These are phyloP conservation scores for Gymnodraco acuticeps DNA, from an alignment of 2,797 vertebrate genomes.

Conservation along the genomic window DNA sequence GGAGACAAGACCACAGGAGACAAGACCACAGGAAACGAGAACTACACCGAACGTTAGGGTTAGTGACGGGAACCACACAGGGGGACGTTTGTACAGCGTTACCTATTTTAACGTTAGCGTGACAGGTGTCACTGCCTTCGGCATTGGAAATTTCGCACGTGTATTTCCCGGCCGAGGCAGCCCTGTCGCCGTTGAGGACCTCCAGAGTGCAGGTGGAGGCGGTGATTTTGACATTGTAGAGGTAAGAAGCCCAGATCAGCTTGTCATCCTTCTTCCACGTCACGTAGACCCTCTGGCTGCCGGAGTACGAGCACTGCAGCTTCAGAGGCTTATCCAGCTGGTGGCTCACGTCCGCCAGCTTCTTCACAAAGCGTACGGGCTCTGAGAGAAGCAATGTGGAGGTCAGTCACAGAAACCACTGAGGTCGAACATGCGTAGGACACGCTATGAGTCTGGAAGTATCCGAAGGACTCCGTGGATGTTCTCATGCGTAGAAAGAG, in stretches of 20 bases:
- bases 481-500: not conserved
- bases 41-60: conserved; percentile 10
- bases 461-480: conserved; percentile 2
- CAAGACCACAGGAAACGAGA: not conserved
- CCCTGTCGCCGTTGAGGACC: conserved; percentile 84
- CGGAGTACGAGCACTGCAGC: conserved; percentile 89
- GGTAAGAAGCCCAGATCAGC: conserved; percentile 87
- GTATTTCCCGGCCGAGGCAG: conserved; percentile 88
- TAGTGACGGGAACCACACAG: not conserved
- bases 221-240: conserved; percentile 88
- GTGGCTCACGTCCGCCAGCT: conserved; percentile 84
- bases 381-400: conserved; percentile 71
- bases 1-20: not conserved
- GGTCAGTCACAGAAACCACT: conserved; percentile 28
- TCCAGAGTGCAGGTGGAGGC: conserved; percentile 83
- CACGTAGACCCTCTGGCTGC: conserved; percentile 88
- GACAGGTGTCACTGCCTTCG: conserved; percentile 76
- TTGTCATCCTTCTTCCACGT: conserved; percentile 91
- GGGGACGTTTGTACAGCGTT: conserved; percentile 38
- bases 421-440: conserved; percentile 13
- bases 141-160: conserved; percentile 91
- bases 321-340: conserved; percentile 89
- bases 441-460: not conserved
- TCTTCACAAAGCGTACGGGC: conserved; percentile 88
- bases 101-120: conserved; percentile 64